A percentile compares a stretch with the other conserved stretches of the same genome.
phyloP scores from a whole-genome alignment of 2,113 vertebrate genomes.

The Cricetomys ansorgei region DNA sequence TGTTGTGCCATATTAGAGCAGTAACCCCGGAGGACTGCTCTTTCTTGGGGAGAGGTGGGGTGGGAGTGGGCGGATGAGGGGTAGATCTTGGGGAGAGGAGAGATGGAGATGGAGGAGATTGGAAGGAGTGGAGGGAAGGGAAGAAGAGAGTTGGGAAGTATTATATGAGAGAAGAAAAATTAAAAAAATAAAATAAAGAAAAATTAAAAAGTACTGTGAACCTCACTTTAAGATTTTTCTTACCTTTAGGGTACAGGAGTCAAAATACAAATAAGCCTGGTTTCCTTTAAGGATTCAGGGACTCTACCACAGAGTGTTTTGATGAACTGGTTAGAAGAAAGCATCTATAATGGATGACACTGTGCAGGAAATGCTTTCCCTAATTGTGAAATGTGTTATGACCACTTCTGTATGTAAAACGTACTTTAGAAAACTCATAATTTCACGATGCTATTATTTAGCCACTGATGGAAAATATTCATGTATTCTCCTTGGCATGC shows the following conservation, averaged over 20 bases:
- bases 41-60: no score
- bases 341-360: not conserved
- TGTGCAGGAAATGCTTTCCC: not conserved
- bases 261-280: not conserved
- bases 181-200: no score
- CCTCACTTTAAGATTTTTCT: not conserved
- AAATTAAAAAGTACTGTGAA: not conserved
- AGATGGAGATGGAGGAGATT: no score
- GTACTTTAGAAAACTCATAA: not conserved
- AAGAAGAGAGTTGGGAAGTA: no score
- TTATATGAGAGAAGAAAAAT: no score
- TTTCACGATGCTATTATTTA: not conserved
- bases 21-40: no score
- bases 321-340: slow-evolving; percentile 41
- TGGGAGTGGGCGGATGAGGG: no score
- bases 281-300: not conserved
- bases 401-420: slow-evolving; percentile 19
- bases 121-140: no score
- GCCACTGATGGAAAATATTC: not conserved
- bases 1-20: no score
- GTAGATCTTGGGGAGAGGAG: no score
- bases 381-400: not conserved
- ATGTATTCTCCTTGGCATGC: not conserved
- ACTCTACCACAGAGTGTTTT: slow-evolving; percentile 11
- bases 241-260: not conserved